Conservation (phyloP, 2,888 invertebrate species). For the Encarsia formosa region DNA sequence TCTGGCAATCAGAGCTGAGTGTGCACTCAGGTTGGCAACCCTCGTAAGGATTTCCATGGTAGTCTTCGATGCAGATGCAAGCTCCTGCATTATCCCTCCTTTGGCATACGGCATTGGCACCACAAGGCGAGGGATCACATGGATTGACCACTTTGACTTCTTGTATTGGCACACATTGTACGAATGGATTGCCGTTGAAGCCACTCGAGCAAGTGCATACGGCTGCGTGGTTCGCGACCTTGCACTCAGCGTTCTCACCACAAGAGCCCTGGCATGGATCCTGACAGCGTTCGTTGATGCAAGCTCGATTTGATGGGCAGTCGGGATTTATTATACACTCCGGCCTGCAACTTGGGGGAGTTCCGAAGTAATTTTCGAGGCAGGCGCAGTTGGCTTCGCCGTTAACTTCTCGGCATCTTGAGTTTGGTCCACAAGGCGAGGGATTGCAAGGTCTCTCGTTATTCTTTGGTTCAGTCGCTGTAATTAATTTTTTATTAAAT, state of each 20-base stretch:
- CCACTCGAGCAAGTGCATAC: constrained; percentile 53
- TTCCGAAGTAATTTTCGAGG: constrained; percentile 70
- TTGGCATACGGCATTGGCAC: constrained; percentile 75
- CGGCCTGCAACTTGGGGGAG: constrained; percentile 58
- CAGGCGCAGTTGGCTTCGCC: constrained; percentile 73
- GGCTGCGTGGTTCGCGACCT: constrained; percentile 54
- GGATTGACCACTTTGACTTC: constrained; percentile 66
- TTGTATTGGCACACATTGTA: constrained; percentile 48
- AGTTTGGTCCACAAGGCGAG: constrained; percentile 79
- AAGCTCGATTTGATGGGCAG: constrained; percentile 53
- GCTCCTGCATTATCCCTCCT: constrained; percentile 59
- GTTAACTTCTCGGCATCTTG: constrained; percentile 65
- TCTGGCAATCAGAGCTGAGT: constrained; percentile 78
- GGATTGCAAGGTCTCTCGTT: constrained; percentile 63
- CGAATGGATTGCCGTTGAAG: constrained; percentile 54
- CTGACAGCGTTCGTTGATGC: constrained; percentile 53
- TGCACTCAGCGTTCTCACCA: constrained; percentile 52
- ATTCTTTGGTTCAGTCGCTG: constrained; percentile 35
- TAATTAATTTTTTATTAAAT: background rate
- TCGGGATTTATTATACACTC: constrained; percentile 52
- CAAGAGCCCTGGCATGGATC: constrained; percentile 56
- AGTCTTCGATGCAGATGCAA: constrained; percentile 47
- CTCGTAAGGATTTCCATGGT: constrained; percentile 52
- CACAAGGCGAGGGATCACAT: constrained; percentile 84
- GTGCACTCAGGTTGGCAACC: constrained; percentile 85